A percentile compares a stretch with the other conserved stretches of the same genome.
Conservation (phyloP, 2,797 vertebrate genomes). For the Hippocampus kuda region DNA sequence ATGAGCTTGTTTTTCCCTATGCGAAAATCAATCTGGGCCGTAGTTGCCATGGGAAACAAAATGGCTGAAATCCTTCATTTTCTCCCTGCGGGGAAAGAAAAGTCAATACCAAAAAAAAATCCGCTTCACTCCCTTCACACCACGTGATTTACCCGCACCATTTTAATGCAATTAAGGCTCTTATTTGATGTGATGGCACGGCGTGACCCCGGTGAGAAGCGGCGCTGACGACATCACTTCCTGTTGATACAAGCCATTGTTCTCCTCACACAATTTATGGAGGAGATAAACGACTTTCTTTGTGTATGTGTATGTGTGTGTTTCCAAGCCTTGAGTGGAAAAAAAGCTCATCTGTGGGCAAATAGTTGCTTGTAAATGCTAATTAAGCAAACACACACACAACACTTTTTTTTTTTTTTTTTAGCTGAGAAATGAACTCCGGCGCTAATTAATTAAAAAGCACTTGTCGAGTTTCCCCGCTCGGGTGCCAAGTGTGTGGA, state of each 20-base stretch:
- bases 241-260: background rate
- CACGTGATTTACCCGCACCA: background rate
- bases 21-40: background rate
- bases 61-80: background rate
- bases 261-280: background rate
- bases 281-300: background rate
- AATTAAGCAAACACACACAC: constrained; percentile 41
- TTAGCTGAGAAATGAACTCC: constrained; percentile 21
- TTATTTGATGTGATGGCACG: background rate
- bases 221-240: background rate
- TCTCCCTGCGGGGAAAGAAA: background rate
- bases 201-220: background rate
- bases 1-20: background rate
- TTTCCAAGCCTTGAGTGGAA: constrained; percentile 42
- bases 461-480: constrained; percentile 17
- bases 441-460: constrained; percentile 38
- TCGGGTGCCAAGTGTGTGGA: constrained; percentile 14
- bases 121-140: background rate
- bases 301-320: background rate
- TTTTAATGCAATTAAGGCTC: background rate
- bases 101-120: background rate
- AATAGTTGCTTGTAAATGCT: constrained; percentile 46
- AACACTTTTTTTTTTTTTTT: constrained; percentile 7
- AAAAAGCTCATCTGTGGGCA: constrained; percentile 45
- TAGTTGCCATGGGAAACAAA: constrained; percentile 19